Evolutionary conservation across 2,797 vertebrate genomes (phyloP).

Genomic region (Megaceryle alcyon): DNA sequence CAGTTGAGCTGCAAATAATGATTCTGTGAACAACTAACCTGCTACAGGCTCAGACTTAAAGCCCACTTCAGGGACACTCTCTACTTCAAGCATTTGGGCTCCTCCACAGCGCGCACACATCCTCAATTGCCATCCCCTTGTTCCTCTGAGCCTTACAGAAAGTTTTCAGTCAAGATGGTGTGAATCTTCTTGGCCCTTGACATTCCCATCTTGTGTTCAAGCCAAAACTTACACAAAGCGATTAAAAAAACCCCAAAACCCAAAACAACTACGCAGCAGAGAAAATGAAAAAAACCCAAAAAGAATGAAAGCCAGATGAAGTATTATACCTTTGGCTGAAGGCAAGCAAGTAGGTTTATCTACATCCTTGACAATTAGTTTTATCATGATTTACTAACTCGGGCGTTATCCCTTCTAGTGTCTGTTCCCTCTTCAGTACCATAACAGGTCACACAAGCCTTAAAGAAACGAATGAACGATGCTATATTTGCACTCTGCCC

Average conservation of each 20-base stretch:
- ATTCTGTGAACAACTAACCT: background rate
- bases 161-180: background rate
- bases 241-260: background rate
- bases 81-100: background rate
- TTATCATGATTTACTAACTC: background rate
- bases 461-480: slow-evolving; percentile 36
- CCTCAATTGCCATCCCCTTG: background rate
- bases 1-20: background rate
- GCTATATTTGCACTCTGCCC: slow-evolving; percentile 76
- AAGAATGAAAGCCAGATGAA: background rate
- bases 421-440: background rate
- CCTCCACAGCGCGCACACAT: background rate
- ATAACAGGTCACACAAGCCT: background rate
- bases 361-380: background rate
- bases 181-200: background rate
- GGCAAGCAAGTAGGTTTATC: background rate
- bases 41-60: background rate
- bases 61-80: background rate
- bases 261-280: background rate
- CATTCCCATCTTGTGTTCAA: background rate
- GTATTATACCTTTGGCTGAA: background rate
- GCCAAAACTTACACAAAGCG: background rate
- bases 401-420: background rate
- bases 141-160: background rate
- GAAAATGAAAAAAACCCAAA: background rate